Evolutionary conservation across 1,140 invertebrate genomes (phyloP), one percentile per base, ranked within the genome.

Genomic region (Schlechtendalia chinensis): DNA sequence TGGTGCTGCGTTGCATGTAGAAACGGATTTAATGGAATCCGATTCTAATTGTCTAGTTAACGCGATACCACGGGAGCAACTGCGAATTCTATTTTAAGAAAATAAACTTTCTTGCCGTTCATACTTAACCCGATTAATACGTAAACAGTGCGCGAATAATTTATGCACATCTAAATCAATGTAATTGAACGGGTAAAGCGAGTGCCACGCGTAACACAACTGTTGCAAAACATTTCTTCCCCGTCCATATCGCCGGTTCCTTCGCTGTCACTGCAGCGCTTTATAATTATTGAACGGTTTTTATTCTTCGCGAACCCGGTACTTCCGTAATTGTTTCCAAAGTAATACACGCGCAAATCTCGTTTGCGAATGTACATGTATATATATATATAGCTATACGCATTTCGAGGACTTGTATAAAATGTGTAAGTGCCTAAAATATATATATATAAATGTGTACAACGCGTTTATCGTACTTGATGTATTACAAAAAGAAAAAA

Each of bases 121-220:
- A 11, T 54, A 58, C 75, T 50, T 27, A 32, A 47, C 22, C 56
- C 39, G 58, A 47, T 79, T 79, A 79, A 79, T 79, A 79, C 47
- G 58, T 79, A 61, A 79, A 79, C 39, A 79, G 75, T 12, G 10
- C 72, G n/a, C 39, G 58, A 79, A 79, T 79, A 63, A 79, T 79
- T 79, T 47, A 79, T 59, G 17, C 39, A 24, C 54, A 61, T 79
- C 56, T 63, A 47, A 79, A 47, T 50, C 24, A 63, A 50, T 50
- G 24, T 79, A 79, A 79, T 79, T 61, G 75, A 79, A 79, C 75
- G 75, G 29, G 29, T 74, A 32, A 74, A 74, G 27, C 17, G 22
- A 50, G 45, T 27, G 45, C 39, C 45, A 22, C 39, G 17, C 67
- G 24, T 72, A 27, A 72, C 47, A 39, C 50, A 47, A 54, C 24